Base-by-base conservation (phyloP, 2,797 vertebrate species). In the Peromyscus attwateri region DNA sequence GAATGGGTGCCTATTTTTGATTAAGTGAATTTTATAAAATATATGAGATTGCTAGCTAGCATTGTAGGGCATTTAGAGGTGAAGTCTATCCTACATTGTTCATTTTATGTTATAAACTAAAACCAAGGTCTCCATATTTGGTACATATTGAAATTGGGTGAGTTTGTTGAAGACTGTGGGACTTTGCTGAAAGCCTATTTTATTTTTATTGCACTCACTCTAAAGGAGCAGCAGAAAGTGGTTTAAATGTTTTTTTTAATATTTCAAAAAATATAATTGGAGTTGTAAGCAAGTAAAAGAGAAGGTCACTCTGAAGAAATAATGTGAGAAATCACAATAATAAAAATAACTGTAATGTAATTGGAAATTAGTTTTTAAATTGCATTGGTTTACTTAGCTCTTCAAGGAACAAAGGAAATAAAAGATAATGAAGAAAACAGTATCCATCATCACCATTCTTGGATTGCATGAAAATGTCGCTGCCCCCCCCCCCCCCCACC, bases 281-380 rank as follows among this genome's bases (percentile, higher is more conserved):
- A 85, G 46, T 46, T 68, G 57, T 70, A 68, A 96, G 29, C 43
- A 88, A 94, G 76, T 40, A 88, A n/a, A 92, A 76, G 46, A 87
- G 31, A 85, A 46, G 23, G n/a, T 57, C 31, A 66, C 29, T 49
- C 40, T 29, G 62, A 57, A 87, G 37, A 81, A 64, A 88, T 77
- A 80, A 25, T 79, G 64, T 82, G 34, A 55, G 34, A 80, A 94
- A 91, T 64, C 46, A 87, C 21, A 52, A 55, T 85, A 94, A 64
- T 92, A 88, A 87, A 92, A 91, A 93, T 89, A 89, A 83, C 75
- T 37, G 4, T 60, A 57, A 16, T 75, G 16, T 89, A 88, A 97
- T 90, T 97, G 87, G 66, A 93, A 91, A 84, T 93, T 95, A 66
- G 52, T 34, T 97, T 94, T 96, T 87, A 89, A 95, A 96, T 96